Conservation (phyloP, 2,888 invertebrate genomes). For the Pammene fasciana region DNA sequence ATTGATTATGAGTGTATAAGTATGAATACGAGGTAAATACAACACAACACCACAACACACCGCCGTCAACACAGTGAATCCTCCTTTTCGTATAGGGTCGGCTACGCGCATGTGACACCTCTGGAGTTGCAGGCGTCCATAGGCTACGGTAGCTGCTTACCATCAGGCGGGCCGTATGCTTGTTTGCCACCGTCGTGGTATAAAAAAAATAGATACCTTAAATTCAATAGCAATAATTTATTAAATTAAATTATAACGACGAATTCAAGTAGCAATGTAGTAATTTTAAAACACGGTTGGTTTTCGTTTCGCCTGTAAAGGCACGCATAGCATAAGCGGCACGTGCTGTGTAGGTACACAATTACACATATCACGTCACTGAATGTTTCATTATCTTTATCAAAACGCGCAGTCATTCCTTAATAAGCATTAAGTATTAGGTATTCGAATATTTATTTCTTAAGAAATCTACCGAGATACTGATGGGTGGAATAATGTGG, state of each 20-base stretch:
- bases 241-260: not conserved
- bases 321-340: slow-evolving; percentile 7
- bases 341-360: slow-evolving; percentile 15
- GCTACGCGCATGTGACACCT: too few relatives aligned
- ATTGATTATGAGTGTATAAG: too few relatives aligned
- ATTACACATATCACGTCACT: not conserved
- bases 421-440: not conserved
- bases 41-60: too few relatives aligned
- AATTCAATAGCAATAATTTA: not conserved
- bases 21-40: too few relatives aligned
- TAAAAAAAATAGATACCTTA: too few relatives aligned
- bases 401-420: slow-evolving; percentile 5
- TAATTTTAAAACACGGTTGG: not conserved
- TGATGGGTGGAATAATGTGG: too few relatives aligned
- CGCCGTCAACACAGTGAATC: too few relatives aligned
- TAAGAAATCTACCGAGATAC: not conserved
- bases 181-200: too few relatives aligned
- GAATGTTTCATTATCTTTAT: slow-evolving; percentile 17
- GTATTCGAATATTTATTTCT: not conserved
- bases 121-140: too few relatives aligned
- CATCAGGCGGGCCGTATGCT: too few relatives aligned
- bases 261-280: not conserved
- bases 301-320: not conserved
- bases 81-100: too few relatives aligned
- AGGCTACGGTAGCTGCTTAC: too few relatives aligned